Evolutionary conservation across 2,797 vertebrate species (phyloP).

Genomic region (Synanceia verrucosa): DNA sequence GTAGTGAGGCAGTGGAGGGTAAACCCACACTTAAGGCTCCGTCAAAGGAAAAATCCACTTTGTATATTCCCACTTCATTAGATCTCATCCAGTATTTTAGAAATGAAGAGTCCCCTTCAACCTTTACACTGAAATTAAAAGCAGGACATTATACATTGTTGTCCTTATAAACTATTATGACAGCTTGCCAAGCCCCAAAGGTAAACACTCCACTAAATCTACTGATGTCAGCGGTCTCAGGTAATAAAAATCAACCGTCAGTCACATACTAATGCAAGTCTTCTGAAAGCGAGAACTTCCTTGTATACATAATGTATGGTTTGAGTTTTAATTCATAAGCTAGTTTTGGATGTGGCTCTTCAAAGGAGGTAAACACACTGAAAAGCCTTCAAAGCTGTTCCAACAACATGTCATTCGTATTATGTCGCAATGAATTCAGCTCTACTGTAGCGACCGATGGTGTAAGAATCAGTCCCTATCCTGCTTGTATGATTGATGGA

Average conservation of each 20-base stretch:
- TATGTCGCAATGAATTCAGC: constrained; percentile 1
- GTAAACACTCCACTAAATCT: constrained; percentile 20
- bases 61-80: neutral
- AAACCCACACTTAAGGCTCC: constrained; percentile 24
- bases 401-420: constrained; percentile 22
- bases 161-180: constrained; percentile 22
- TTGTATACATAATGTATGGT: constrained; percentile 24
- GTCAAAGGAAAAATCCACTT: constrained; percentile 17
- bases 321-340: constrained; percentile 52
- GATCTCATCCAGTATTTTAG: constrained; percentile 16
- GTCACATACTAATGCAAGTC: neutral
- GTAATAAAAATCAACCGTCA: constrained; percentile 32
- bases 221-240: neutral
- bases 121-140: constrained; percentile 23
- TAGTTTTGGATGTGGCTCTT: constrained; percentile 28
- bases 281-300: constrained; percentile 17
- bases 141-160: constrained; percentile 4
- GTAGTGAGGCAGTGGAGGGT: neutral
- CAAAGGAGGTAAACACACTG: constrained; percentile 40
- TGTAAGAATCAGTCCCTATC: neutral
- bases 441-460: neutral
- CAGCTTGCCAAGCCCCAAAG: constrained; percentile 5
- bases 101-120: neutral
- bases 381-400: constrained; percentile 22
- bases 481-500: constrained; percentile 2